Evolutionary conservation across 2,797 vertebrate species (phyloP).

Genomic region (Gobionotothen gibberifrons): DNA sequence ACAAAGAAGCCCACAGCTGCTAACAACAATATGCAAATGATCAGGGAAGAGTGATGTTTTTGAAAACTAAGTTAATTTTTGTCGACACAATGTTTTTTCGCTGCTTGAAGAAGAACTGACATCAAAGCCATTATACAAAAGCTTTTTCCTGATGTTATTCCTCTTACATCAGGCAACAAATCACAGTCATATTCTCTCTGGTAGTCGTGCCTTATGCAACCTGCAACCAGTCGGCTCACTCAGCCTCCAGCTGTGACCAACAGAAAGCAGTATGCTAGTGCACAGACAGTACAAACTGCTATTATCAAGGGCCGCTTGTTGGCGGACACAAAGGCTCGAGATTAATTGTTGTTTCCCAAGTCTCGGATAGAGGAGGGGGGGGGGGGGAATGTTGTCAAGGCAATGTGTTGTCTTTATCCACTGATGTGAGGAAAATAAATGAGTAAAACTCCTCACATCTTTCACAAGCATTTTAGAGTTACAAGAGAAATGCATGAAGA

Average conservation of each 20-base stretch:
- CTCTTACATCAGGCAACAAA: slow-evolving; percentile 47
- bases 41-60: slow-evolving; percentile 21
- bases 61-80: slow-evolving; percentile 26
- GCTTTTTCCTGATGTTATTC: slow-evolving; percentile 25
- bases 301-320: slow-evolving; percentile 72
- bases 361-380: slow-evolving; percentile 42
- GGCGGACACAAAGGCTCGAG: slow-evolving; percentile 71
- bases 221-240: slow-evolving; percentile 69
- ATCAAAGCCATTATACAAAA: slow-evolving; percentile 36
- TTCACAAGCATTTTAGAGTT: slow-evolving; percentile 30
- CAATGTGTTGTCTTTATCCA: slow-evolving; percentile 64
- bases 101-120: slow-evolving; percentile 21
- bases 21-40: slow-evolving; percentile 45
- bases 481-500: slow-evolving; percentile 23
- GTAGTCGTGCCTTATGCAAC: slow-evolving; percentile 50
- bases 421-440: slow-evolving; percentile 80
- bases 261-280: slow-evolving; percentile 71
- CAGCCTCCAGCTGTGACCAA: slow-evolving; percentile 76
- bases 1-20: slow-evolving; percentile 6
- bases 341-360: slow-evolving; percentile 76
- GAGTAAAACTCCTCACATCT: slow-evolving; percentile 31
- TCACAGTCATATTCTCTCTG: slow-evolving; percentile 45
- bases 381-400: slow-evolving; percentile 29
- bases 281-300: slow-evolving; percentile 76
- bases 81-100: slow-evolving; percentile 12